phyloP scores from a whole-genome alignment of 2,113 vertebrate species.

The Rissa tridactyla region DNA sequence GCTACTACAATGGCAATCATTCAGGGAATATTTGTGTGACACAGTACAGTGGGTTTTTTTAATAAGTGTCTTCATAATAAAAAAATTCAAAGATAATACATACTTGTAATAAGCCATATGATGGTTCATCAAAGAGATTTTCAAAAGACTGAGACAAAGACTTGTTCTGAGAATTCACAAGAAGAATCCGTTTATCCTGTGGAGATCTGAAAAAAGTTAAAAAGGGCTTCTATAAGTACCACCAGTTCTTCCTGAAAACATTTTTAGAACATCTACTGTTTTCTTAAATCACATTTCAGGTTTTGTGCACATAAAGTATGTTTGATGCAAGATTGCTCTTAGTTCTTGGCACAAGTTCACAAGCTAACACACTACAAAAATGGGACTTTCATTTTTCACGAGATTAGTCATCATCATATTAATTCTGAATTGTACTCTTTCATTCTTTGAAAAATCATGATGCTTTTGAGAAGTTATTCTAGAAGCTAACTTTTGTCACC shows the following conservation, averaged over 20 bases:
- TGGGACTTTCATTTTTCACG: background rate
- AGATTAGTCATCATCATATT: background rate
- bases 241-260: background rate
- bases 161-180: constrained; percentile 87
- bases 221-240: background rate
- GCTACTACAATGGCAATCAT: background rate
- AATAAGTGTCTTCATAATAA: background rate
- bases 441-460: background rate
- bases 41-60: background rate
- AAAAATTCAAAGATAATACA: constrained; percentile 6
- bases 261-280: background rate
- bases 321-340: background rate
- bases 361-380: background rate
- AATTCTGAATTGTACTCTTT: background rate
- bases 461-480: background rate
- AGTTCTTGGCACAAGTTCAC: background rate
- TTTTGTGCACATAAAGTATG: background rate
- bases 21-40: background rate
- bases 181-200: constrained; percentile 79
- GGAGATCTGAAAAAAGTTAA: constrained; percentile 75
- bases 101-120: constrained; percentile 87
- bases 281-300: background rate
- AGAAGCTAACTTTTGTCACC: background rate
- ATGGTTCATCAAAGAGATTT: constrained; percentile 94
- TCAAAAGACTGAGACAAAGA: constrained; percentile 95